phyloP scores from a whole-genome alignment of 1,140 invertebrate species.

The Panonychus citri region DNA sequence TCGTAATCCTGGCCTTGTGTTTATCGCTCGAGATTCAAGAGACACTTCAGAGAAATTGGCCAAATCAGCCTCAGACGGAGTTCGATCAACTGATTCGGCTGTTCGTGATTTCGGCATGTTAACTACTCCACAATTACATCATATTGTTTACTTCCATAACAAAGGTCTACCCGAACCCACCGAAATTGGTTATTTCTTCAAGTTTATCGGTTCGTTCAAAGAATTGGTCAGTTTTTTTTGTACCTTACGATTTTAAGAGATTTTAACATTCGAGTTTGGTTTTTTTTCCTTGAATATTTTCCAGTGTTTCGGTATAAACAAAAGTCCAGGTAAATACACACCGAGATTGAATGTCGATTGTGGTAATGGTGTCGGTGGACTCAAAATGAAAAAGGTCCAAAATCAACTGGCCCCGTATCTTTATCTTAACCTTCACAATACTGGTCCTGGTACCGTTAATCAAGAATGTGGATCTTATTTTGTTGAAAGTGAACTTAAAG shows the following conservation, averaged over 20 bases:
- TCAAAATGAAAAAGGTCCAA: constrained; percentile 46
- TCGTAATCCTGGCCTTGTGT: constrained; percentile 36
- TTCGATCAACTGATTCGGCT: too few species aligned
- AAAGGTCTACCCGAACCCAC: constrained; percentile 42
- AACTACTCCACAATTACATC: constrained; percentile 80
- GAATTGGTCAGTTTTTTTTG: constrained; percentile 25
- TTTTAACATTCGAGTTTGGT: too few species aligned
- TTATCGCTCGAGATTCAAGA: constrained; percentile 28
- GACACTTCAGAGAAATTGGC: constrained; percentile 40
- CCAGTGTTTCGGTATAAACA: too few species aligned
- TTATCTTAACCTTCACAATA: constrained; percentile 26
- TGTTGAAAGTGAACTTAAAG: background rate
- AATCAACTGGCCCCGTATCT: constrained; percentile 37
- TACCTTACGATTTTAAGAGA: too few species aligned
- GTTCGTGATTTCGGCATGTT: constrained; percentile 51
- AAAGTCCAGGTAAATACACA: constrained; percentile 9
- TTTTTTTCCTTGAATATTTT: too few species aligned
- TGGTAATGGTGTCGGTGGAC: constrained; percentile 79
- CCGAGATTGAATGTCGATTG: constrained; percentile 39
- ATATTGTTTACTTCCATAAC: constrained; percentile 56
- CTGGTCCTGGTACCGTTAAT: constrained; percentile 12
- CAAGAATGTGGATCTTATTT: constrained; percentile 73
- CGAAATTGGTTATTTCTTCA: constrained; percentile 59
- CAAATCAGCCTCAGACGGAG: constrained; percentile 44
- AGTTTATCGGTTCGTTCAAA: constrained; percentile 54